Percentiles rank a stretch among this genome's conserved stretches.
Conservation (phyloP, 2,113 vertebrate species). For the Rafetus swinhoei region DNA sequence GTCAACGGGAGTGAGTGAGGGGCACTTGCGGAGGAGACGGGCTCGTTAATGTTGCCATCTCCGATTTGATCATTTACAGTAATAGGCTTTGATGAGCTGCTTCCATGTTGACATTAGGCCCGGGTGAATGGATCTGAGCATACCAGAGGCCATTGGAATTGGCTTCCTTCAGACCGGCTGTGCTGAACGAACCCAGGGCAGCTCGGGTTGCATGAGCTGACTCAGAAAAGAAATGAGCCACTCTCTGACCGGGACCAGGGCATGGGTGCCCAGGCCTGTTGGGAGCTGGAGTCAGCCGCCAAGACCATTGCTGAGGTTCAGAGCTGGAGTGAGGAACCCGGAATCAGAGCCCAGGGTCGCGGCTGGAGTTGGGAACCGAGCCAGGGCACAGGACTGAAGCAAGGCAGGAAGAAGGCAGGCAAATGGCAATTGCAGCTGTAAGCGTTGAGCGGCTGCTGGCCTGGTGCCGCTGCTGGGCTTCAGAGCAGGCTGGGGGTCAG, state of each 20-base stretch:
- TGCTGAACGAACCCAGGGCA: slow-evolving; percentile 26
- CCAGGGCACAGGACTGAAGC: neutral
- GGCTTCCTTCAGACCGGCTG: neutral
- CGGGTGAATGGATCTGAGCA: neutral
- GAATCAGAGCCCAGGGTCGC: too few species aligned
- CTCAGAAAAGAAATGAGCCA: neutral
- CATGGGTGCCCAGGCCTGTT: neutral
- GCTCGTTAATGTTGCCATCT: neutral
- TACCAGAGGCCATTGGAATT: neutral
- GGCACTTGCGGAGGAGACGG: neutral
- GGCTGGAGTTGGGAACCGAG: neutral
- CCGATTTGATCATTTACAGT: neutral
- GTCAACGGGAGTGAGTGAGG: neutral
- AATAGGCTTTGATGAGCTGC: slow-evolving; percentile 32
- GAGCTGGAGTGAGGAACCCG: neutral
- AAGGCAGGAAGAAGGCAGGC: neutral
- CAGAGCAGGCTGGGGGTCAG: too few species aligned
- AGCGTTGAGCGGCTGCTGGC: neutral
- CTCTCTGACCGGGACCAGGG: neutral
- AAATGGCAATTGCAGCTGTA: neutral
- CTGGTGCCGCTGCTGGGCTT: too few species aligned
- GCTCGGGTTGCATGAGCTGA: neutral
- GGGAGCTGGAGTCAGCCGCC: too few species aligned
- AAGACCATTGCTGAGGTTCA: neutral
- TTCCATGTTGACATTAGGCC: slow-evolving; percentile 47